These are phyloP conservation scores for Polyploca ridens DNA, from an alignment of 2,888 invertebrate genomes.

Conservation along the genomic window DNA sequence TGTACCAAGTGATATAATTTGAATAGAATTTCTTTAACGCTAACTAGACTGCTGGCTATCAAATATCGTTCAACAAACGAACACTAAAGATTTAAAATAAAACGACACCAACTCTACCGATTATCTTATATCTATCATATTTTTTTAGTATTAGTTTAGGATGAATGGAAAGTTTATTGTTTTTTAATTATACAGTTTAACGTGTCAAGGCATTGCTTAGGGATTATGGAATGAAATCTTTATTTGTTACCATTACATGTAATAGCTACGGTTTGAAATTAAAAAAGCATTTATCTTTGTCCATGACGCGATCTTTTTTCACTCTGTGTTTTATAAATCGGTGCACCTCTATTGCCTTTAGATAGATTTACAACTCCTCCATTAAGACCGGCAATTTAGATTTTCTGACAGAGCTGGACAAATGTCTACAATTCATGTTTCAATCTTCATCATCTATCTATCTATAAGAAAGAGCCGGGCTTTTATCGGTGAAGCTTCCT, in stretches of 20 bases:
- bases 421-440: too few species aligned
- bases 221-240: background rate
- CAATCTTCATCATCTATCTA: too few species aligned
- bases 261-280: background rate
- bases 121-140: conserved; percentile 26
- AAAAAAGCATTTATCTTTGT: background rate
- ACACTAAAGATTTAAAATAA: conserved; percentile 19
- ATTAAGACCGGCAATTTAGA: too few species aligned
- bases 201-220: background rate
- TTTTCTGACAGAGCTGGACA: too few species aligned
- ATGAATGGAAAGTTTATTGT: conserved; percentile 36
- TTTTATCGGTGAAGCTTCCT: too few species aligned
- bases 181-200: conserved; percentile 17
- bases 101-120: conserved; percentile 17
- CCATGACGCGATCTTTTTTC: background rate
- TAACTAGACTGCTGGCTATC: conserved; percentile 61
- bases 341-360: too few species aligned
- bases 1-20: conserved; percentile 44
- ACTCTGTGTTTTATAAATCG: too few species aligned
- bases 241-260: background rate
- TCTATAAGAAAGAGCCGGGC: too few species aligned
- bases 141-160: conserved; percentile 28
- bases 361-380: too few species aligned
- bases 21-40: conserved; percentile 53
- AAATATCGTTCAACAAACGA: conserved; percentile 60